These are phyloP conservation scores for Noctua janthe DNA, from an alignment of 2,888 invertebrate genomes.

Conservation along the genomic window DNA sequence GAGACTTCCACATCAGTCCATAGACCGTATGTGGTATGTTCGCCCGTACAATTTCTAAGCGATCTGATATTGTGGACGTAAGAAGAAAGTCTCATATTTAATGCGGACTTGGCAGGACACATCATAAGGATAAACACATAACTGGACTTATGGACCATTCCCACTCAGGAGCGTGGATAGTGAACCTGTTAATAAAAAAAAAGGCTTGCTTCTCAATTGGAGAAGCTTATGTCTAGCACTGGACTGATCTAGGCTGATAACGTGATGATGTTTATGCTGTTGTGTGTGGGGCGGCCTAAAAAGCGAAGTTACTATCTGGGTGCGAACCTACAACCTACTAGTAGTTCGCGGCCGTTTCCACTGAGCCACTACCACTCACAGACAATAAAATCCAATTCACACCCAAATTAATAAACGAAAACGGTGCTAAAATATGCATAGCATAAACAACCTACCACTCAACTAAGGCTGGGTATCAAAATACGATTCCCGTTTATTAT, in stretches of 20 bases:
- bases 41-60: too few relatives aligned
- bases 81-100: too few relatives aligned
- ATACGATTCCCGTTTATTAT: slow-evolving; percentile 57
- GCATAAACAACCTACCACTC: slow-evolving; percentile 5
- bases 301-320: not conserved
- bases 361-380: not conserved
- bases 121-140: too few relatives aligned
- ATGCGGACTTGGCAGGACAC: too few relatives aligned
- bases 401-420: slow-evolving; percentile 14
- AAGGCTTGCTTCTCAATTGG: not conserved
- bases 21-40: too few relatives aligned
- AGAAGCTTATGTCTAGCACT: not conserved
- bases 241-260: not conserved
- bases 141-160: too few relatives aligned
- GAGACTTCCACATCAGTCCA: too few relatives aligned
- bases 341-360: not conserved
- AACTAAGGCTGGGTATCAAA: slow-evolving; percentile 47
- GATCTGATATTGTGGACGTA: too few relatives aligned
- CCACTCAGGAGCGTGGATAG: too few relatives aligned
- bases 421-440: slow-evolving; percentile 42
- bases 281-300: too few relatives aligned
- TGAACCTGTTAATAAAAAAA: too few relatives aligned
- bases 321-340: not conserved
- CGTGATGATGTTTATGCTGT: too few relatives aligned
- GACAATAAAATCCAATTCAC: not conserved